phyloP scores from a whole-genome alignment of 1,140 invertebrate species.

The Apis cerana region DNA sequence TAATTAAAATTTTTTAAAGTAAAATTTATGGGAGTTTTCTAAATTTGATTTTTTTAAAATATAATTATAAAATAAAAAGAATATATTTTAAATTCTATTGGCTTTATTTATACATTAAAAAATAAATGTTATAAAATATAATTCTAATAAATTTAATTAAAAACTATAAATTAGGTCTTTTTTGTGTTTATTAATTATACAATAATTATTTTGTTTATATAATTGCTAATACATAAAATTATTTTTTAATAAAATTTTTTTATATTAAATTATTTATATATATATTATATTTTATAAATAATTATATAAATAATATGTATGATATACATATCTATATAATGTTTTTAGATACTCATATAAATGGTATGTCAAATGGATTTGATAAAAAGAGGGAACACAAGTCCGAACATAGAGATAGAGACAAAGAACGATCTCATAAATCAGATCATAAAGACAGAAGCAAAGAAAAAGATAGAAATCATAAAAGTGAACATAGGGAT shows the following conservation, averaged over 20 bases:
- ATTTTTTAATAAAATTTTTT: background rate
- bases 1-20: background rate
- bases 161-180: background rate
- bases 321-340: background rate
- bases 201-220: background rate
- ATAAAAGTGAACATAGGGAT: conserved; percentile 75
- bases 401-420: conserved; percentile 85
- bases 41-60: background rate
- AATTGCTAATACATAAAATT: background rate
- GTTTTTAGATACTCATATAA: conserved; percentile 82
- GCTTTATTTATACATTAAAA: background rate
- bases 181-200: background rate
- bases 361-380: conserved; percentile 87
- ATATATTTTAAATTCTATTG: conserved; percentile 11
- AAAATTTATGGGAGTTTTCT: background rate
- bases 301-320: background rate
- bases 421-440: conserved; percentile 83
- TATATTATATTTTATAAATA: background rate
- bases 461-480: conserved; percentile 78
- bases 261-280: background rate
- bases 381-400: conserved; percentile 87
- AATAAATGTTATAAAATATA: background rate
- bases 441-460: conserved; percentile 80
- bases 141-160: background rate
- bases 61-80: background rate